Evolutionary conservation across 2,113 vertebrate genomes (phyloP).

Genomic region (Pelecanus crispus): DNA sequence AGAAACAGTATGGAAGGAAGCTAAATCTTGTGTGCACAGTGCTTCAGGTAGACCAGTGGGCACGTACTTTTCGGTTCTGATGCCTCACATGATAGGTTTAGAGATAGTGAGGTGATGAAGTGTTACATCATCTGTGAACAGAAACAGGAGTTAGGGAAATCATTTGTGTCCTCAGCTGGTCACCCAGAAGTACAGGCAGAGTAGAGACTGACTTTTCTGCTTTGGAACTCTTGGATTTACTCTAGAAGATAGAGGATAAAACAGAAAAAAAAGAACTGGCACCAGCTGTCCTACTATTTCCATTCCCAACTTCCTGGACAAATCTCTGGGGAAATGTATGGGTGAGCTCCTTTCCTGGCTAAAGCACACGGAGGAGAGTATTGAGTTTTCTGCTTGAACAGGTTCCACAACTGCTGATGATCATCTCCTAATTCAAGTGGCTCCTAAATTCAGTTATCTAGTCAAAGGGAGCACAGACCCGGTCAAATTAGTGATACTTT

Average conservation of each 20-base stretch:
- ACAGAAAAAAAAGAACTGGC: background rate
- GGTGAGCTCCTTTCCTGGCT: background rate
- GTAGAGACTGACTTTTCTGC: background rate
- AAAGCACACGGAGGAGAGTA: background rate
- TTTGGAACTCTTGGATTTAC: background rate
- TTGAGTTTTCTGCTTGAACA: background rate
- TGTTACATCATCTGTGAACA: background rate
- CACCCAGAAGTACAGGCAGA: background rate
- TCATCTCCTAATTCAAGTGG: background rate
- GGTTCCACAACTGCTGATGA: background rate
- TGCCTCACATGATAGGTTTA: rapidly evolving
- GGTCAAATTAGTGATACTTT: background rate
- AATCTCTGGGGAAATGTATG: background rate
- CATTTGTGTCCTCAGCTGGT: background rate
- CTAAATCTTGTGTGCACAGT: background rate
- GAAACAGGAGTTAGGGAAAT: background rate
- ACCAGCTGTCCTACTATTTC: background rate
- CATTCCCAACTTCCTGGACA: background rate
- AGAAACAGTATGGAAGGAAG: background rate
- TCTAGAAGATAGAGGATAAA: background rate
- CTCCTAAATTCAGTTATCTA: background rate
- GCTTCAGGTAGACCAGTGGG: background rate
- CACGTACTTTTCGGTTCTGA: background rate
- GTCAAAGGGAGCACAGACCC: background rate
- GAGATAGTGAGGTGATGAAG: background rate